phyloP scores from a whole-genome alignment of 2,888 invertebrate species.

The Antitype chi region DNA sequence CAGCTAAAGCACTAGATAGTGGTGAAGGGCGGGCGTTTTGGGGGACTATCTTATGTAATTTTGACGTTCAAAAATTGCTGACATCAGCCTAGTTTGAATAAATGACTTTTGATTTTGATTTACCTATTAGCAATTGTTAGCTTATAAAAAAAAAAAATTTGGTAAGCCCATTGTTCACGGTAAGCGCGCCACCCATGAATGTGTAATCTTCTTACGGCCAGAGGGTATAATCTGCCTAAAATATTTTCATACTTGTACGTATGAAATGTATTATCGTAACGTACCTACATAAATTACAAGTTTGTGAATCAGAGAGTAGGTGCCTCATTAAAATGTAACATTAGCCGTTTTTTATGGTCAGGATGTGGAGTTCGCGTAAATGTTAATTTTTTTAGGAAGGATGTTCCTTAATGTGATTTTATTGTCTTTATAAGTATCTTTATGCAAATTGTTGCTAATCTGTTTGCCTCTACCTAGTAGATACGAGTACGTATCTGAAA shows the following conservation, averaged over 20 bases:
- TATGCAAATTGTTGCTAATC: constrained; percentile 16
- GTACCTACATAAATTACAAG: constrained; percentile 36
- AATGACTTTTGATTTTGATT: no score
- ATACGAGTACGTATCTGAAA: no score
- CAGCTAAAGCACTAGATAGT: no score
- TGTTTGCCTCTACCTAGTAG: background rate
- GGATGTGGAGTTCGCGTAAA: background rate
- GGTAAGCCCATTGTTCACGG: background rate
- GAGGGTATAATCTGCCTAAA: constrained; percentile 16
- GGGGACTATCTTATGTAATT: no score
- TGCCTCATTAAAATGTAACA: constrained; percentile 42
- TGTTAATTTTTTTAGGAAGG: constrained; percentile 8
- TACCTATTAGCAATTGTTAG: no score
- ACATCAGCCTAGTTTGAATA: no score
- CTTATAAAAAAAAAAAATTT: background rate
- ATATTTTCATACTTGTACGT: background rate
- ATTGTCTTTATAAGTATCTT: background rate
- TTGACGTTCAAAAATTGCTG: no score
- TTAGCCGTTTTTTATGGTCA: constrained; percentile 7
- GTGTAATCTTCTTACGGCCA: background rate
- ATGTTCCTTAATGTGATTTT: constrained; percentile 2
- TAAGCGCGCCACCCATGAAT: background rate
- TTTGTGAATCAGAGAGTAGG: constrained; percentile 18
- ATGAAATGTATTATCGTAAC: background rate
- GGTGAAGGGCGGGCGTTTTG: no score